A percentile compares a stretch with the other conserved stretches of the same genome.
phyloP scores from a whole-genome alignment of 2,113 vertebrate species.

The Struthio camelus region DNA sequence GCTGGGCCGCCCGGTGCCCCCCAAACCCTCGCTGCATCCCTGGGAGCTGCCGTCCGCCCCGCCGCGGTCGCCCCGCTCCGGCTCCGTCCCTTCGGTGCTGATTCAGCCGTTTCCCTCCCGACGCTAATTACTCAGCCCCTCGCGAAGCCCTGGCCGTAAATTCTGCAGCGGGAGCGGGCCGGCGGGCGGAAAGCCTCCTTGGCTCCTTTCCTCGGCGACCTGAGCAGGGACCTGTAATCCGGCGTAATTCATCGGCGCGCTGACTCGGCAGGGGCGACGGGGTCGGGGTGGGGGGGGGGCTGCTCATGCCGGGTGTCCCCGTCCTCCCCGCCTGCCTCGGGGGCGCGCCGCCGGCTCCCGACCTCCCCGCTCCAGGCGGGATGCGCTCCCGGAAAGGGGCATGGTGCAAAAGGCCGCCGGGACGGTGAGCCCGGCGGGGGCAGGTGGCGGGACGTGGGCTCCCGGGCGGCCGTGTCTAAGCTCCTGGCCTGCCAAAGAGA shows the following conservation, averaged over 20 bases:
- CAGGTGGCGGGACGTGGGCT: not conserved
- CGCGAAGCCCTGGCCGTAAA: not conserved
- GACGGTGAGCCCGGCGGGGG: not conserved
- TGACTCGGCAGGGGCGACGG: conserved; percentile 27
- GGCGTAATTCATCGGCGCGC: not conserved
- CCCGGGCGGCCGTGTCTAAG: not conserved
- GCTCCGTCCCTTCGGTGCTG: not conserved
- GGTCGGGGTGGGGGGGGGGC: no score
- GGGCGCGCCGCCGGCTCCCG: no score
- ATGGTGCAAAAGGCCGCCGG: not conserved
- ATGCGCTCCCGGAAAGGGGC: not conserved
- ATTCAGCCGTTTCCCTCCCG: conserved; percentile 3
- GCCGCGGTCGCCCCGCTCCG: not conserved
- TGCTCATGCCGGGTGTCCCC: no score
- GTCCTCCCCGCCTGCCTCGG: no score
- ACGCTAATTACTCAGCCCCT: not conserved
- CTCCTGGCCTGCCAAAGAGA: not conserved
- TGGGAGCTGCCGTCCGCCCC: accelerated
- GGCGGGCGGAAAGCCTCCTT: not conserved
- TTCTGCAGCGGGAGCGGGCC: not conserved
- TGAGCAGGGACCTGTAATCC: not conserved
- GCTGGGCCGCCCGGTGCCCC: not conserved
- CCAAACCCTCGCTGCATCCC: no score
- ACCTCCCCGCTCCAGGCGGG: not conserved
- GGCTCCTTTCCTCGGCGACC: conserved; percentile 9